These are phyloP conservation scores for Semnornis frantzii DNA, from an alignment of 2,113 vertebrate species.

Conservation along the genomic window DNA sequence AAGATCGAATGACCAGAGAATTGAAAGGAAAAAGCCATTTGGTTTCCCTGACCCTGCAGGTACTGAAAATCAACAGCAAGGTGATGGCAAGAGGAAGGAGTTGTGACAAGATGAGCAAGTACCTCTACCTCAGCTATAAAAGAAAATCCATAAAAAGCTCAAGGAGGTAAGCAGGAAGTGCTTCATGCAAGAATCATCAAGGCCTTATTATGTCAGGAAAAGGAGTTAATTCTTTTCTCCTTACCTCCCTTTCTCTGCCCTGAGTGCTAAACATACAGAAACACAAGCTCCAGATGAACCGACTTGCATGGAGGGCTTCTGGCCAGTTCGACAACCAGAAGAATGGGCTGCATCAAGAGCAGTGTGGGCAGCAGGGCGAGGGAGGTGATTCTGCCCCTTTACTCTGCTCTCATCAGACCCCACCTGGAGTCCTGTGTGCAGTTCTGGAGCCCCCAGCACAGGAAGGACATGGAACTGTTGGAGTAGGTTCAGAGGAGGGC, in stretches of 20 bases:
- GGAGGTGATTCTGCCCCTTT: no score
- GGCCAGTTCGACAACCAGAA: not conserved
- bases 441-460: no score
- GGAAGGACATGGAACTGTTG: no score
- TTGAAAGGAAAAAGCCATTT: conserved; percentile 15
- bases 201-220: conserved; percentile 14
- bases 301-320: not conserved
- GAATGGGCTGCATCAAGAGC: not conserved
- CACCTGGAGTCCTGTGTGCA: no score
- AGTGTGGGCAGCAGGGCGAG: no score
- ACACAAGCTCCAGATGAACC: not conserved
- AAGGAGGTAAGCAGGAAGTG: conserved; percentile 60
- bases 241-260: not conserved
- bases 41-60: conserved; percentile 10
- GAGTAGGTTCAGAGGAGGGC: no score
- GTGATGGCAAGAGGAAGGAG: conserved; percentile 24
- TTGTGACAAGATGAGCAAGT: conserved; percentile 64
- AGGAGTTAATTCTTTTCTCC: conserved; percentile 24
- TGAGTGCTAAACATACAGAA: not conserved
- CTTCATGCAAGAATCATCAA: conserved; percentile 63
- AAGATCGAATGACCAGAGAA: conserved; percentile 12
- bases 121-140: conserved; percentile 31
- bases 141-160: conserved; percentile 59
- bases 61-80: conserved; percentile 49
- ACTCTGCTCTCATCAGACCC: no score